Conservation (phyloP, 64 coral and sea anemone genomes). For the Montipora capricornis region DNA sequence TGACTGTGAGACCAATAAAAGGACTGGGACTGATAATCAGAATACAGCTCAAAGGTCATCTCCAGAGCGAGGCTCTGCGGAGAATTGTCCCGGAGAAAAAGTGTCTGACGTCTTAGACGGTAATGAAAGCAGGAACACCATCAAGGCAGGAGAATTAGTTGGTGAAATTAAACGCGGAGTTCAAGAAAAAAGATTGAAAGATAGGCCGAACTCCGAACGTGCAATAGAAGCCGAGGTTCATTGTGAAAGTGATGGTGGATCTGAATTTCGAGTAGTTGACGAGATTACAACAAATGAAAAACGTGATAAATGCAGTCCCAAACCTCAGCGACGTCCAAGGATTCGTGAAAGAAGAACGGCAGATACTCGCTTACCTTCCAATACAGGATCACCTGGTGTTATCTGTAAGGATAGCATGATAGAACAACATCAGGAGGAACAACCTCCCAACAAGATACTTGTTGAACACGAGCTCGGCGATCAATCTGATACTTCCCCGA, state of each 20-base stretch:
- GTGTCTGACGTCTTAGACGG: not conserved
- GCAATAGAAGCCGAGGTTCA: not conserved
- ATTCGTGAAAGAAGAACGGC: not conserved
- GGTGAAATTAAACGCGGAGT: not conserved
- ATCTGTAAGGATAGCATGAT: not conserved
- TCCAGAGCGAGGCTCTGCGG: not conserved
- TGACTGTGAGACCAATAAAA: not conserved
- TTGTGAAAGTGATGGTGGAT: not conserved
- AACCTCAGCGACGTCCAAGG: constrained; percentile 35
- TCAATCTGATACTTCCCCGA: not conserved
- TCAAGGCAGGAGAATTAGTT: not conserved
- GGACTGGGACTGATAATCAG: not conserved
- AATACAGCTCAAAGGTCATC: not conserved
- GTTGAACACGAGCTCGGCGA: not conserved
- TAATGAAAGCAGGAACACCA: not conserved
- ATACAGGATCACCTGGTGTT: not conserved
- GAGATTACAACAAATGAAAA: not conserved
- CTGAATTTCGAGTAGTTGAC: not conserved
- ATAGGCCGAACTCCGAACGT: not conserved
- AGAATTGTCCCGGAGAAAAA: not conserved
- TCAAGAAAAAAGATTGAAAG: constrained; percentile 15
- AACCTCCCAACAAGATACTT: not conserved
- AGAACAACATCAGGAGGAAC: not conserved
- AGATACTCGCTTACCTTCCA: not conserved
- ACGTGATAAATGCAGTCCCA: not conserved